Evolutionary conservation across 2,797 vertebrate genomes (phyloP).

Genomic region (Enteromius viviparus): DNA sequence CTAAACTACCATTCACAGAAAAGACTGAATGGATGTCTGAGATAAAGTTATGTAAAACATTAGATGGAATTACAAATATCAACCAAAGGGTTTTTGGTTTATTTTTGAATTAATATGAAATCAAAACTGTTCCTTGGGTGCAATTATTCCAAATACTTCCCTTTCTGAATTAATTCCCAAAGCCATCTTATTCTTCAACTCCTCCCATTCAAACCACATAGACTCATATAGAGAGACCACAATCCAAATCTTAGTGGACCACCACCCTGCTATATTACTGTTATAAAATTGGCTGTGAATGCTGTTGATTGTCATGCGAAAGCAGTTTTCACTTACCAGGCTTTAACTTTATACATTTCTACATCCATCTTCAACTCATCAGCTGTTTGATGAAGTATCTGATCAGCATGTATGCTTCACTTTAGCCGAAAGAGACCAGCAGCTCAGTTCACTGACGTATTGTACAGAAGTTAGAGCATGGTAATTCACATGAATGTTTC

Average conservation of each 20-base stretch:
- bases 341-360: neutral
- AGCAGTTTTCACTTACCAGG: neutral
- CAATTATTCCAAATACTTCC: neutral
- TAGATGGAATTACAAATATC: neutral
- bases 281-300: neutral
- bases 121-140: neutral
- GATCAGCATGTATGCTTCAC: neutral
- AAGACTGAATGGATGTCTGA: neutral
- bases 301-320: neutral
- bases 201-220: neutral
- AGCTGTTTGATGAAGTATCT: neutral
- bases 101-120: neutral
- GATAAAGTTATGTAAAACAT: neutral
- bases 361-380: neutral
- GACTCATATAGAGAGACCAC: neutral
- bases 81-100: neutral
- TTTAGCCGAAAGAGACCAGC: neutral
- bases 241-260: neutral
- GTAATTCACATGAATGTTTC: slow-evolving; percentile 8
- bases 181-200: neutral
- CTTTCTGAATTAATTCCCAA: neutral
- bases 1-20: neutral
- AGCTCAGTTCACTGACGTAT: neutral
- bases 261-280: neutral
- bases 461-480: neutral